phyloP scores from a whole-genome alignment of 37 sponge, comb jelly and placozoan genomes.

The Agelas oroides region DNA sequence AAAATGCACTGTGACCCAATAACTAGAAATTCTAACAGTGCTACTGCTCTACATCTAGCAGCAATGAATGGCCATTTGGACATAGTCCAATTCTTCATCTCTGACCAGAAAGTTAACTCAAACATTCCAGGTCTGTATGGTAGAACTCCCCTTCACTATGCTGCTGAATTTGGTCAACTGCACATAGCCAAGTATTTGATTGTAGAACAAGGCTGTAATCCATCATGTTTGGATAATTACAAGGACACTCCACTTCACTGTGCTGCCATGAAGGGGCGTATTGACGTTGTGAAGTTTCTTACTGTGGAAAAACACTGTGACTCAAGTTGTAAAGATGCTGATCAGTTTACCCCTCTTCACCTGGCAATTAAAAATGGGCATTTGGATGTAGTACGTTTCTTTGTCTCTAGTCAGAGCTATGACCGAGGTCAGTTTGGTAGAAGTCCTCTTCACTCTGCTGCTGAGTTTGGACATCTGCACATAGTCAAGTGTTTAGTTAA shows the following conservation, averaged over 20 bases:
- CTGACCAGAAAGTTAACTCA: background rate
- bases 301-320: background rate
- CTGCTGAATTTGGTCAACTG: slow-evolving; percentile 6
- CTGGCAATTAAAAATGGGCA: slow-evolving; percentile 5
- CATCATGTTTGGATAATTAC: too few species aligned
- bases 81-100: too few species aligned
- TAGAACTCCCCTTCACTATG: slow-evolving; percentile 50
- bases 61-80: too few species aligned
- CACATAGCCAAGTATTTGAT: too few species aligned
- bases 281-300: too few species aligned
- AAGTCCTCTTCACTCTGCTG: slow-evolving; percentile 31
- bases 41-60: too few species aligned
- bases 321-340: background rate
- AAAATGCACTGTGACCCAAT: too few species aligned
- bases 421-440: slow-evolving; percentile 10
- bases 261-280: too few species aligned
- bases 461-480: slow-evolving; percentile 16
- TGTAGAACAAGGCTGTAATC: too few species aligned
- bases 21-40: too few species aligned
- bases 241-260: too few species aligned
- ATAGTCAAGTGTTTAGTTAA: slow-evolving; percentile 17
- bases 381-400: slow-evolving; percentile 9
- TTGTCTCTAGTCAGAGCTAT: slow-evolving; percentile 1
- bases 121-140: slow-evolving; percentile 32
- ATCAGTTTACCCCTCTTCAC: slow-evolving; percentile 20